Conservation (phyloP, 2,797 vertebrate species). For the Morelia viridis region DNA sequence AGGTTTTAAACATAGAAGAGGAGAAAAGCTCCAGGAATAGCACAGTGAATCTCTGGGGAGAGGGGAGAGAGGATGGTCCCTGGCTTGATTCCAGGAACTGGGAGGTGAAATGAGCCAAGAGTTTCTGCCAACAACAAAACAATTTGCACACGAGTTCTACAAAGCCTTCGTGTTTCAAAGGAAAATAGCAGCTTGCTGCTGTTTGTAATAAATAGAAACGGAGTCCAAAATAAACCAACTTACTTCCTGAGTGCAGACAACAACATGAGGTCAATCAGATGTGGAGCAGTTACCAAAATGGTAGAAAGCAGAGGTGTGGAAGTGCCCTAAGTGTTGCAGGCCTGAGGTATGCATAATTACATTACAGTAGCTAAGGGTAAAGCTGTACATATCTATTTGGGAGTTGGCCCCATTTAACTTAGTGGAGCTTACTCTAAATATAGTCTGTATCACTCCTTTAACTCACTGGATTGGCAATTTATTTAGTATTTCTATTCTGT, state of each 20-base stretch:
- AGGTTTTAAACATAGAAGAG: not conserved
- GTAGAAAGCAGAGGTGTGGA: not conserved
- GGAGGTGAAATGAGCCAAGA: not conserved
- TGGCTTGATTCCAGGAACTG: not conserved
- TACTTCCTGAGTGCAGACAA: not conserved
- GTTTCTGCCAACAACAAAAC: not conserved
- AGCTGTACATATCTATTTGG: not conserved
- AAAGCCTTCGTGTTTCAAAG: not conserved
- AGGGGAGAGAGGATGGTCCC: not conserved
- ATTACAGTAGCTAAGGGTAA: not conserved
- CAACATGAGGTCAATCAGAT: not conserved
- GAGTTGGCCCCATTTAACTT: not conserved
- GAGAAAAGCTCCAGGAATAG: not conserved
- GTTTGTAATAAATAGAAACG: not conserved
- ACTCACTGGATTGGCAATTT: not conserved
- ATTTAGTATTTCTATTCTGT: not conserved
- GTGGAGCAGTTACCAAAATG: not conserved
- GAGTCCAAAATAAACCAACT: not conserved
- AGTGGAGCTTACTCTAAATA: not conserved
- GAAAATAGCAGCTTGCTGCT: not conserved
- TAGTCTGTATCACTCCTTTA: not conserved
- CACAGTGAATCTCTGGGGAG: not conserved
- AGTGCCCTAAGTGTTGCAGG: not conserved
- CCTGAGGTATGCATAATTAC: not conserved
- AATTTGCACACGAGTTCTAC: not conserved